A percentile compares a stretch with the other conserved stretches of the same genome.
These are phyloP conservation scores for Exocentrus adspersus DNA, from an alignment of 2,888 invertebrate species.

Conservation along the genomic window DNA sequence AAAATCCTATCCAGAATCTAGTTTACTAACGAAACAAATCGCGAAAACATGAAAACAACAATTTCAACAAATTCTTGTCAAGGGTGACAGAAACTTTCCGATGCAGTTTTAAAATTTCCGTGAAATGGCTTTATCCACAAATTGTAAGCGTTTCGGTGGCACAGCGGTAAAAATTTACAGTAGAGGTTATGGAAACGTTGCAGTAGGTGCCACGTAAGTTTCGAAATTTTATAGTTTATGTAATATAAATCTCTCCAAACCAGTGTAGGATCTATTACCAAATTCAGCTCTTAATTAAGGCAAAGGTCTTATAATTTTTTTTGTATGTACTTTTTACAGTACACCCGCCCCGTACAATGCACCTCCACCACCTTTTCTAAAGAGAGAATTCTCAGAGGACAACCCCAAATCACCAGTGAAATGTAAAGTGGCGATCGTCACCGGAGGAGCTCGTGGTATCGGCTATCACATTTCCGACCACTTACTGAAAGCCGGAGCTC, in stretches of 20 bases:
- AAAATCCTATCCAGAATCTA: not conserved
- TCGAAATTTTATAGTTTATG: no score
- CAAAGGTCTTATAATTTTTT: no score
- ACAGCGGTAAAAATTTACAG: not conserved
- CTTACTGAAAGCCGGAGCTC: constrained; percentile 73
- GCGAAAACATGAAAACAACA: not conserved
- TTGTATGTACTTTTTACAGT: no score
- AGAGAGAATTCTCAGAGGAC: not conserved
- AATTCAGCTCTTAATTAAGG: no score
- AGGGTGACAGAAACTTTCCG: not conserved
- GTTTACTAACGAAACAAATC: not conserved
- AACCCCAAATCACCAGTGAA: constrained; percentile 58
- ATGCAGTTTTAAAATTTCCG: constrained; percentile 12
- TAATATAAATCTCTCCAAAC: no score
- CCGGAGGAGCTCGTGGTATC: constrained; percentile 76
- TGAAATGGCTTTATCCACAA: constrained; percentile 23
- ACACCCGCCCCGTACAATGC: not conserved
- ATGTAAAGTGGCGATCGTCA: constrained; percentile 75
- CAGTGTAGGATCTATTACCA: no score
- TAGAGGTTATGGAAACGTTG: not conserved
- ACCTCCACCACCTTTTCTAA: not conserved
- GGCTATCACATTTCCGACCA: constrained; percentile 74
- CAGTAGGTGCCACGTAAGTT: not conserved
- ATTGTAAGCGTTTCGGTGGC: not conserved
- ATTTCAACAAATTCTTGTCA: not conserved